Base-by-base conservation (phyloP, 2,888 invertebrate species). In the Pollenia griseotomentosa region DNA sequence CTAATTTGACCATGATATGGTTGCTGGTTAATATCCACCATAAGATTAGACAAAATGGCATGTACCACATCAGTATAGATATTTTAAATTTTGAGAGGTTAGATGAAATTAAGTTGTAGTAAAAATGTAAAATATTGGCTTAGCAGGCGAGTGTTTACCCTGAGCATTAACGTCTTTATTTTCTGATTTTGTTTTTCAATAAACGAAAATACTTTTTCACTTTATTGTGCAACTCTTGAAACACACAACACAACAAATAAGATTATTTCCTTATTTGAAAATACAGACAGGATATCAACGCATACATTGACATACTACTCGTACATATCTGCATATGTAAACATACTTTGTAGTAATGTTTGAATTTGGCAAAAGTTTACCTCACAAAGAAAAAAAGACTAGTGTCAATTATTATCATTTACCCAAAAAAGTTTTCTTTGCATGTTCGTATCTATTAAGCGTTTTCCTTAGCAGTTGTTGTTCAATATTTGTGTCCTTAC, bases 371-470 rank as follows among this genome's bases (percentile, higher is more conserved):
- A 55, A 66, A 73, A 61, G 57, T 8, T n/a, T 44, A 16, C n/a
- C 12, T n/a, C 10, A 40, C 46, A 66, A 14, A 33, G 12, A 11
- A 33, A 55, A 57, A 51, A 46, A 48, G 46, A 42, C 44, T 70
- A 63, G 48, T 66, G 79, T 74, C 83, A 86, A 75, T 81, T 66
- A 59, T 81, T 78, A 78, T 74, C 73, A 71, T 84, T 81, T 84
- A 73, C 48, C 66, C 46, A 84, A 81, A 83, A 42, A 5, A 42
- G 14, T 53, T 80, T 57, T 53, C 78, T 55, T 44, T 48, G 51
- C 75, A 65, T 77, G 23, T 70, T 57, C 48, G 70, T 61, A 78
- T 73, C 23, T 66, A 59, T 79, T 74, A 44, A 42, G 57, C 51
- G 48, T 65, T 53, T 70, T 68, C 19, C 55, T 23, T 44, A 57